Conservation (phyloP, 2,888 invertebrate genomes). For the Sphinx pinastri region DNA sequence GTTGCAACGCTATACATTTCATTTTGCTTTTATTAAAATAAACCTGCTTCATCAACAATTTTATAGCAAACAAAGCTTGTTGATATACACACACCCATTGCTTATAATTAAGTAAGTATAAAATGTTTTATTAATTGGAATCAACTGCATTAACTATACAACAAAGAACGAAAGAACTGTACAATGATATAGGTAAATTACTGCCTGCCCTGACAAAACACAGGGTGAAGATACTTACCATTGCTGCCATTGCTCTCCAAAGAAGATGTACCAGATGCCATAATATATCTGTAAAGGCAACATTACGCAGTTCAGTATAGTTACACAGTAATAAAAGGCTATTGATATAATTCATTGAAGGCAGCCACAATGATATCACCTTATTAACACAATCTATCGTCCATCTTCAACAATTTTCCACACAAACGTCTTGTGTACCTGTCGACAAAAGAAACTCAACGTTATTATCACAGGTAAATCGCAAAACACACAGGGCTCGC, state of each 20-base stretch:
- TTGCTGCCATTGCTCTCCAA: conserved; percentile 91
- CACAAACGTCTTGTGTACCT: conserved; percentile 40
- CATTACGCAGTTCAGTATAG: conserved; percentile 35
- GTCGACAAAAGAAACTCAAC: conserved; percentile 37
- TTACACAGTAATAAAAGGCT: conserved; percentile 21
- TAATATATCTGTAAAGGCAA: conserved; percentile 75
- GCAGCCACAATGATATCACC: conserved; percentile 40
- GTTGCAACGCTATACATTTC: too few relatives aligned
- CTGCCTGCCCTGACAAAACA: conserved; percentile 19
- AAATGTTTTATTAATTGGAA: too few relatives aligned
- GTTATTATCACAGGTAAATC: conserved; percentile 34
- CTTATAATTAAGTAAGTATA: too few relatives aligned
- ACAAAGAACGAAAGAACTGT: not conserved
- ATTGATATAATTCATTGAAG: conserved; percentile 15
- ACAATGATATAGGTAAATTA: not conserved
- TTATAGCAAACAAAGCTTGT: too few relatives aligned
- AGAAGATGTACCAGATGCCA: conserved; percentile 92
- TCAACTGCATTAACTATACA: not conserved
- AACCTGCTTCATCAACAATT: too few relatives aligned
- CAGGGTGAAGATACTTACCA: conserved; percentile 76
- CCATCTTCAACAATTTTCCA: conserved; percentile 54
- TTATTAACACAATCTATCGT: conserved; percentile 49
- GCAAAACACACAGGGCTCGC: conserved; percentile 48
- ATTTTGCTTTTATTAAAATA: too few relatives aligned
- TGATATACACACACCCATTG: too few relatives aligned